Conservation (phyloP, 2,797 vertebrate species). For the Synaphobranchus kaupii region DNA sequence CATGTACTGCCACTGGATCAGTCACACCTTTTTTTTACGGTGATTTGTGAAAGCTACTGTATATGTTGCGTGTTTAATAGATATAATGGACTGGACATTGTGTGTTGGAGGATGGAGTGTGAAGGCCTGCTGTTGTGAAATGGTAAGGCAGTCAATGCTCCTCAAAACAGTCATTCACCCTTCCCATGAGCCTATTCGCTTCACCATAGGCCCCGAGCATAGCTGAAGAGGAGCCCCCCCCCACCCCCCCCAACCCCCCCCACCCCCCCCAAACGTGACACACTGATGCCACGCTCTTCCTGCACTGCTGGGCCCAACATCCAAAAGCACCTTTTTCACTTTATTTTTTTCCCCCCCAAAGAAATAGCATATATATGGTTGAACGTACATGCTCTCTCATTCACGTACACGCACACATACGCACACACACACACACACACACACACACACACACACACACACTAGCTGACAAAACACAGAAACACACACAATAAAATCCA, state of each 20-base stretch:
- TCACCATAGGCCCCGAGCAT: slow-evolving; percentile 26
- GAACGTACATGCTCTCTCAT: neutral
- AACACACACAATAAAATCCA: slow-evolving; percentile 42
- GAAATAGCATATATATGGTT: slow-evolving; percentile 13
- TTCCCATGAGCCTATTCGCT: slow-evolving; percentile 25
- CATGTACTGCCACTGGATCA: neutral
- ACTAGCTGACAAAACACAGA: slow-evolving; percentile 54
- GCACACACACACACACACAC: slow-evolving; percentile 29
- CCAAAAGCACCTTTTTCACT: neutral
- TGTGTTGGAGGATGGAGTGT: neutral
- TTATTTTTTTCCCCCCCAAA: neutral
- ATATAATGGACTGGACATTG: neutral
- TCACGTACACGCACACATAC: slow-evolving; percentile 24
- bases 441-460: slow-evolving; percentile 36
- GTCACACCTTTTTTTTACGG: neutral
- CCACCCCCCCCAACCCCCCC: neutral
- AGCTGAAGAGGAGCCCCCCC: neutral
- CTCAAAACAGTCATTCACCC: neutral
- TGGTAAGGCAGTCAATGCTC: neutral
- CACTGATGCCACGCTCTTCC: neutral
- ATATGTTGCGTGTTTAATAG: neutral
- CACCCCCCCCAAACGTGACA: neutral
- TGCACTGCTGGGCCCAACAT: neutral
- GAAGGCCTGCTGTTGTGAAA: neutral
- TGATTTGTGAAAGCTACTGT: neutral